Base-by-base conservation (phyloP, 2,113 vertebrate genomes). In the Tenebrosternarchus preto region DNA sequence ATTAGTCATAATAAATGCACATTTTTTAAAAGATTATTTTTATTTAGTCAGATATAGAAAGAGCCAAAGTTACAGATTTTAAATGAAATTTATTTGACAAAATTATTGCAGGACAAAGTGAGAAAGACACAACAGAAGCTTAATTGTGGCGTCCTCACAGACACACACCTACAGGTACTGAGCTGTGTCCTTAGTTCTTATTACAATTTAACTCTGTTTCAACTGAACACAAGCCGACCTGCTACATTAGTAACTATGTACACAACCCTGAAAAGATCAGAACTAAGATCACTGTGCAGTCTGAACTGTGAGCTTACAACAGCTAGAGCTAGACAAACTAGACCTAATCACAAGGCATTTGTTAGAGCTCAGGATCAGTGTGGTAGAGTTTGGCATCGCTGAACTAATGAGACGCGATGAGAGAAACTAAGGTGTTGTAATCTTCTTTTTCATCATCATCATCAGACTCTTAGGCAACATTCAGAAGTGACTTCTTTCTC, bases 11-110 rank as follows among this genome's bases (percentile, higher is more conserved):
- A 50, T 50, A 50, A 50, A 50, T 15, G 12, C 11, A 50, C 43
- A n/a, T n/a, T n/a, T n/a, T n/a, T n/a, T 12, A 50, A 9, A 50
- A 1, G 11, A 15, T 1, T 50, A 50, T 50, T 50, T 50, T 50
- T 6, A 46, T 6, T 53, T 15, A 27, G 50, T 16, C 4, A 57
- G 22, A 25, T 25, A 71, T 9, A 73, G 31, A 22, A 57, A 57
- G 20, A 12, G 0, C n/a, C 56, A 39, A 17, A 25, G 5, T 5
- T 57, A 46, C 19, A 33, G 8, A 39, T 19, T 80, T 76, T 57
- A 77, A 77, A 77, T 80, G 4, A 69, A 25, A 27, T 82, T 84
- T 82, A 76, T 84, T 82, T 76, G 33, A 78, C 76, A 76, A 75
- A 71, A 75, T 76, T 16, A n/a, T 20, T 73, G 73, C 15, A 76